phyloP scores from a whole-genome alignment of 2,888 invertebrate species.

The Melieria crassipennis region DNA sequence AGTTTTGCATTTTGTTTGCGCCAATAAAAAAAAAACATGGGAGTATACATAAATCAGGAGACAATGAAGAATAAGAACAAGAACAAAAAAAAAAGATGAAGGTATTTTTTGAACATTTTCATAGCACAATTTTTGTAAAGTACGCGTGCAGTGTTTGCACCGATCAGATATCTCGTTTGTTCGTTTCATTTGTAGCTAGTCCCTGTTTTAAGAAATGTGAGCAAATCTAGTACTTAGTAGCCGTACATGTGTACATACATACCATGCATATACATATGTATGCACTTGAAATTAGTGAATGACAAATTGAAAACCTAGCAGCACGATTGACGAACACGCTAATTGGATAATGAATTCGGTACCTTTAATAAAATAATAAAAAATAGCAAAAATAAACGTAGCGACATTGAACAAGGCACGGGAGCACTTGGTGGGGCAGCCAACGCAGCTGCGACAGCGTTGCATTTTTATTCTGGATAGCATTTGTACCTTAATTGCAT shows the following conservation, averaged over 20 bases:
- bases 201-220: slow-evolving; percentile 30
- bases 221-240: no score
- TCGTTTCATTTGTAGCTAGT: slow-evolving; percentile 51
- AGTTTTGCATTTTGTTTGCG: no score
- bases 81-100: slow-evolving; percentile 14
- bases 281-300: slow-evolving; percentile 35
- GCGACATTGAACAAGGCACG: background rate
- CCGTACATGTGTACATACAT: background rate
- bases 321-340: slow-evolving; percentile 21
- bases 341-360: slow-evolving; percentile 52
- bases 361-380: slow-evolving; percentile 51
- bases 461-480: slow-evolving; percentile 40
- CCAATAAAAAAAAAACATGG: no score
- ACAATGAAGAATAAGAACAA: slow-evolving; percentile 7
- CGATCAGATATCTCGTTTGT: slow-evolving; percentile 22
- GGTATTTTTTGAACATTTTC: slow-evolving; percentile 61
- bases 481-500: slow-evolving; percentile 44
- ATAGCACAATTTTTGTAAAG: slow-evolving; percentile 63
- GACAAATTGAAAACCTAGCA: slow-evolving; percentile 13
- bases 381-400: slow-evolving; percentile 38
- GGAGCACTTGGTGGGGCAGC: background rate
- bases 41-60: background rate
- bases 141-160: slow-evolving; percentile 22
- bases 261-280: slow-evolving; percentile 24
- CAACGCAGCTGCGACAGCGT: slow-evolving; percentile 20